Percentiles rank a stretch among this genome's conserved stretches.
Evolutionary conservation across 2,888 invertebrate genomes (phyloP).

Genomic region (Acleris emargana): DNA sequence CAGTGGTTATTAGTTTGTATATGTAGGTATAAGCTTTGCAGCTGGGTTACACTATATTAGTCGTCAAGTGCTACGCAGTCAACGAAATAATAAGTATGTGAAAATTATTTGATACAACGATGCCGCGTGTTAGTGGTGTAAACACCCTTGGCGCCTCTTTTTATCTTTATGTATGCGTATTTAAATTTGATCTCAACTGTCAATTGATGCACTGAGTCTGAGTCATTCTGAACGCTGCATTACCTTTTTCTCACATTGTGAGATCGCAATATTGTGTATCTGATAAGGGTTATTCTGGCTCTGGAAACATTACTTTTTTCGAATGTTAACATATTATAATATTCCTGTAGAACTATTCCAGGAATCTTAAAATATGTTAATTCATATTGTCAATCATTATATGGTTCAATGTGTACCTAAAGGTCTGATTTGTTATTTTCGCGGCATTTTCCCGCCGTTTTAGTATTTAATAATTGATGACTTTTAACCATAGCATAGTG

Average conservation of each 20-base stretch:
- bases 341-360: too few species aligned
- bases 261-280: neutral
- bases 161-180: constrained; percentile 20
- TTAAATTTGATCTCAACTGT: constrained; percentile 28
- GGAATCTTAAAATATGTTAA: too few species aligned
- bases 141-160: constrained; percentile 35
- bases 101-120: neutral
- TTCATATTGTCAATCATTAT: too few species aligned
- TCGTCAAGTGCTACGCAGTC: too few species aligned
- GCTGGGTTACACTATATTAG: neutral
- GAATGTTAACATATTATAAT: too few species aligned
- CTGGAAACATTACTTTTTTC: too few species aligned
- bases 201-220: constrained; percentile 18
- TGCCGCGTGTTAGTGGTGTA: constrained; percentile 33
- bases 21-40: constrained; percentile 1
- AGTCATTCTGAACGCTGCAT: neutral
- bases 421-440: too few species aligned
- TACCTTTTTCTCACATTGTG: neutral
- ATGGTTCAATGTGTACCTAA: too few species aligned
- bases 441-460: too few species aligned
- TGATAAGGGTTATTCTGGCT: neutral
- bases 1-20: constrained; percentile 1
- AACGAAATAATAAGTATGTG: neutral
- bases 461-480: too few species aligned
- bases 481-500: too few species aligned